Conservation (phyloP, 2,113 vertebrate species). For the Hassar affinis region DNA sequence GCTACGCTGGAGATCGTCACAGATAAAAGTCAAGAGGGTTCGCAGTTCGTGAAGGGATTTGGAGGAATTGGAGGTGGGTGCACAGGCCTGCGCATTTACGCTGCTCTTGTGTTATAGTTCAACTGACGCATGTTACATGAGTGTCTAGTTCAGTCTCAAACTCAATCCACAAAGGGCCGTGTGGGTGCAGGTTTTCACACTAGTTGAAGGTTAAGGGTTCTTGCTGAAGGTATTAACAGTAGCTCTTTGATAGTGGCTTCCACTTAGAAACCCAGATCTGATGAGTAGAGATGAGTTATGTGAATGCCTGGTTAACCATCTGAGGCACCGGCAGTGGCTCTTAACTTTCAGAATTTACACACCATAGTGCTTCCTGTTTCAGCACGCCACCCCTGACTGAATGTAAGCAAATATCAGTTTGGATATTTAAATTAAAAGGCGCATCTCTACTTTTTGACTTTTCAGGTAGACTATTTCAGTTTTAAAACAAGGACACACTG, state of each 20-base stretch:
- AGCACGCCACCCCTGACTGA: background rate
- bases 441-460: background rate
- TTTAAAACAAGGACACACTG: background rate
- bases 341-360: too few relatives aligned
- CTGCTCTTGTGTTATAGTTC: background rate
- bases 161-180: too few relatives aligned
- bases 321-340: too few relatives aligned
- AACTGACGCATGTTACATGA: background rate
- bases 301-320: background rate
- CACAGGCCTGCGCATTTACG: background rate
- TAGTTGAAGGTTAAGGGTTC: background rate
- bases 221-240: background rate
- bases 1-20: constrained; percentile 99
- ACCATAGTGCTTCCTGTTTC: background rate
- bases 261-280: background rate
- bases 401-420: background rate
- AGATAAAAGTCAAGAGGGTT: constrained; percentile 99
- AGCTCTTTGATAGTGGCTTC: background rate
- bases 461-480: background rate
- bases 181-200: too few relatives aligned
- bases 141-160: too few relatives aligned
- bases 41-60: constrained; percentile 99
- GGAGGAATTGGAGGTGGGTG: constrained; percentile 97
- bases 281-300: background rate
- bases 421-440: background rate